Evolutionary conservation across 1,140 invertebrate species (phyloP).

Genomic region (Frieseomelitta varia): DNA sequence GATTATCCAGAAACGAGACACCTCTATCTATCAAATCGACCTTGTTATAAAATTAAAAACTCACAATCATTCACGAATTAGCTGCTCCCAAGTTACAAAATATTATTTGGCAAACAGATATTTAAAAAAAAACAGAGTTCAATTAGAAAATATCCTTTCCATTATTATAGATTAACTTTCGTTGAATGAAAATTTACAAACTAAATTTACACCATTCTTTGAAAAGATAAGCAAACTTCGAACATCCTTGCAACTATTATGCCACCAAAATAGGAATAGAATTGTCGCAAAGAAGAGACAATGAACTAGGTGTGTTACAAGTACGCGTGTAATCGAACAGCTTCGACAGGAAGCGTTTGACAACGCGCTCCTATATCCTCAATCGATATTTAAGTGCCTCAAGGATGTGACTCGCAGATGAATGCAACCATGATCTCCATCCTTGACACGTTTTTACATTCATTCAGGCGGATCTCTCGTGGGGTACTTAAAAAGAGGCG

Average conservation of each 20-base stretch:
- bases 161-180: not conserved
- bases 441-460: constrained; percentile 46
- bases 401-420: constrained; percentile 37
- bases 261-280: not conserved
- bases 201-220: not conserved
- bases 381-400: constrained; percentile 46
- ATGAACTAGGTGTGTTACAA: constrained; percentile 19
- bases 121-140: no score
- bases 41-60: not conserved
- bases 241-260: no score
- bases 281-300: not conserved
- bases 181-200: no score
- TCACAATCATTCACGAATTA: not conserved
- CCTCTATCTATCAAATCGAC: not conserved
- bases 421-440: constrained; percentile 46
- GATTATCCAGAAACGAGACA: not conserved
- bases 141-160: not conserved
- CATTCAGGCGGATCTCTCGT: not conserved
- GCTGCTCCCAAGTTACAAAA: not conserved
- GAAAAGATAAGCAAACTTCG: not conserved
- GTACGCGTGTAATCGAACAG: constrained; percentile 4
- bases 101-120: not conserved
- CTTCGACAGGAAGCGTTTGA: constrained; percentile 21
- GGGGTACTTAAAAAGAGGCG: constrained; percentile 2
- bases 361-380: constrained; percentile 44